Percentiles rank a stretch among this genome's conserved stretches.
These are phyloP conservation scores for Sapajus apella DNA, from an alignment of 2,113 vertebrate species.

Conservation along the genomic window DNA sequence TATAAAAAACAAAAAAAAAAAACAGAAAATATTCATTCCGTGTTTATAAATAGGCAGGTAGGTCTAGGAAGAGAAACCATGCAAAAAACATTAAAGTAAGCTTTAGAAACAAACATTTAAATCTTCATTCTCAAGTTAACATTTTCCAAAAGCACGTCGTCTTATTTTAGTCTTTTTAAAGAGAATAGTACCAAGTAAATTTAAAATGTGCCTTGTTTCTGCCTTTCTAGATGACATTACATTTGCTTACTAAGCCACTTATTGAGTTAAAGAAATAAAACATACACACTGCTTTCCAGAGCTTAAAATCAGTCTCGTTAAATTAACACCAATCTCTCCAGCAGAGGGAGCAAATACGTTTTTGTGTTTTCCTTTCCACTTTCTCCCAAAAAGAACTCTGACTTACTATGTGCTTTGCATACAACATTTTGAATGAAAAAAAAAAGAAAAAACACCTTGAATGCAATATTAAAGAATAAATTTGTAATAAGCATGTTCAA, in stretches of 20 bases:
- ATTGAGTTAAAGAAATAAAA: constrained; percentile 46
- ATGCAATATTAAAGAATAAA: constrained; percentile 17
- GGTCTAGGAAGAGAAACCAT: not conserved
- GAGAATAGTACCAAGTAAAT: not conserved
- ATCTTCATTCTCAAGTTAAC: constrained; percentile 38
- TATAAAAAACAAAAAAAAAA: not conserved
- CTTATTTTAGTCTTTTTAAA: constrained; percentile 42
- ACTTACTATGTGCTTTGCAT: not conserved
- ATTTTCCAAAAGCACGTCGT: constrained; percentile 18
- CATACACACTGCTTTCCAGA: not conserved
- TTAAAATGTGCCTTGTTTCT: constrained; percentile 2
- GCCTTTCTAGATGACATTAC: not conserved
- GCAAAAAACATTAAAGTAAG: not conserved
- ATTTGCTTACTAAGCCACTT: constrained; percentile 11
- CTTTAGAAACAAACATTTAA: constrained; percentile 39
- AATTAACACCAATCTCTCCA: constrained; percentile 62
- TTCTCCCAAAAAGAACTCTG: not conserved
- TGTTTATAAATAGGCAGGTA: constrained; percentile 13
- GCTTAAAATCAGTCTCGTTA: constrained; percentile 4
- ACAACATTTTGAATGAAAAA: not conserved
- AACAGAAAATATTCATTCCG: not conserved
- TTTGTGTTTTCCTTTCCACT: not conserved
- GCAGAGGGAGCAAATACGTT: constrained; percentile 69
- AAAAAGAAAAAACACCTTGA: not conserved
- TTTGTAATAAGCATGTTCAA: constrained; percentile 40